Evolutionary conservation across 2,797 vertebrate species (phyloP), one percentile per base, ranked within the genome.

Genomic region (Aselliscus stoliczkanus): DNA sequence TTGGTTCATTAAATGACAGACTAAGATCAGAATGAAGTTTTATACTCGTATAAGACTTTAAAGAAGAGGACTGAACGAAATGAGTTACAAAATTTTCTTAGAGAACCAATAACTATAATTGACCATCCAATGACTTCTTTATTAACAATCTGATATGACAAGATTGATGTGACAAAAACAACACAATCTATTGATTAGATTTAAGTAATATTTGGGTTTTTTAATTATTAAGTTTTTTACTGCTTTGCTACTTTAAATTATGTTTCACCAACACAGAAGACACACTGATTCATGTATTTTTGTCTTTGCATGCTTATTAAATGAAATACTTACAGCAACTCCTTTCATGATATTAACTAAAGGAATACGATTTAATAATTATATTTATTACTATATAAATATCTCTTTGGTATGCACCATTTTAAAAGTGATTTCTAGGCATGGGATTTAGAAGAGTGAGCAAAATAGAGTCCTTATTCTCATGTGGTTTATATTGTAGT

Each of bases 1-100:
- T 52, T 88, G 85, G 29, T 23, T 96, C 88, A 94, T 82, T 95
- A 97, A 97, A 95, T 92, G 64, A 88, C n/a, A 90, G 15, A 58
- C 12, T 84, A 90, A 92, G 37, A 88, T 82, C 18, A 85, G n/a
- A 92, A 90, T 25, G 11, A 65, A 88, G 15, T 90, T 87, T 93
- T 88, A 88, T 56, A 64, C 4, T 90, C 3, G 23, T 14, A 25
- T 70, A 88, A 93, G 23, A 88, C 2, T 31, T 11, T 86, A 96
- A 89, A 84, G 67, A 93, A 75, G 21, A 81, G 7, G 6, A 21
- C 1, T n/a, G 5, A 86, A 79, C 34, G 37, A 88, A 88, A 79
- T 79, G 58, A 95, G 76, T 79, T 72, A 52, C n/a, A 92, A 93
- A 93, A 47, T 77, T 54, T 83, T 85, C 31, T 88, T 84, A 93